Conservation (phyloP, 2,888 invertebrate genomes). For the Caenorhabditis uteleia region DNA sequence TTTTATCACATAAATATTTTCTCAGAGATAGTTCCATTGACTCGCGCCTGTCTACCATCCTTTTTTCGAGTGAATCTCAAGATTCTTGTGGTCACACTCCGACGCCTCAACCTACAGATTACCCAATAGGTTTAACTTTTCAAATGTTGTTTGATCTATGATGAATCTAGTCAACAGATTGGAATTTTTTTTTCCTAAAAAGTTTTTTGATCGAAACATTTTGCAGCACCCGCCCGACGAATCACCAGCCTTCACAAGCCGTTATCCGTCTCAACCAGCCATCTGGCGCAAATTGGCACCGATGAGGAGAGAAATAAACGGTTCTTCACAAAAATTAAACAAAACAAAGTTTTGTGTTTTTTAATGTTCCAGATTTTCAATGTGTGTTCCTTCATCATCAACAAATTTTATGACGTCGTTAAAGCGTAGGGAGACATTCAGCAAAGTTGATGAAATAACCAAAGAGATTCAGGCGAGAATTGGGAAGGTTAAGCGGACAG, state of each 20-base stretch:
- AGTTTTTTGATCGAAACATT: no score
- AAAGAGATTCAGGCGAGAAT: conserved; percentile 27
- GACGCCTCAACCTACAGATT: conserved; percentile 31
- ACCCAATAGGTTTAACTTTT: conserved; percentile 7
- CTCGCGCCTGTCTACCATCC: conserved; percentile 41
- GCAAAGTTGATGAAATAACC: conserved; percentile 40
- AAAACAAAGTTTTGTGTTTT: neutral
- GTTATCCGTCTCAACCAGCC: conserved; percentile 26
- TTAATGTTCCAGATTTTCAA: conserved; percentile 28
- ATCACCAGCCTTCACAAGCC: conserved; percentile 25
- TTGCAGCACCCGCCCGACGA: neutral
- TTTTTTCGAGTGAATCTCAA: conserved; percentile 36
- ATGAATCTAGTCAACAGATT: no score
- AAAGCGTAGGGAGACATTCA: conserved; percentile 41
- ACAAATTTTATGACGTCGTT: conserved; percentile 24
- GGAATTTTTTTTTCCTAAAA: no score
- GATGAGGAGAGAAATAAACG: conserved; percentile 1
- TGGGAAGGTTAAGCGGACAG: conserved; percentile 33
- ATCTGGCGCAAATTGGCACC: conserved; percentile 2
- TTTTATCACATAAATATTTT: neutral
- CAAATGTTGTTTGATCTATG: neutral
- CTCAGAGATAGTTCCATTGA: conserved; percentile 36
- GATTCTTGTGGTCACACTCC: conserved; percentile 35
- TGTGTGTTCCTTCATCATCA: conserved; percentile 36
- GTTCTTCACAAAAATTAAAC: neutral